These are phyloP conservation scores for Xestia ashworthii DNA, from an alignment of 2,888 invertebrate species.

Conservation along the genomic window DNA sequence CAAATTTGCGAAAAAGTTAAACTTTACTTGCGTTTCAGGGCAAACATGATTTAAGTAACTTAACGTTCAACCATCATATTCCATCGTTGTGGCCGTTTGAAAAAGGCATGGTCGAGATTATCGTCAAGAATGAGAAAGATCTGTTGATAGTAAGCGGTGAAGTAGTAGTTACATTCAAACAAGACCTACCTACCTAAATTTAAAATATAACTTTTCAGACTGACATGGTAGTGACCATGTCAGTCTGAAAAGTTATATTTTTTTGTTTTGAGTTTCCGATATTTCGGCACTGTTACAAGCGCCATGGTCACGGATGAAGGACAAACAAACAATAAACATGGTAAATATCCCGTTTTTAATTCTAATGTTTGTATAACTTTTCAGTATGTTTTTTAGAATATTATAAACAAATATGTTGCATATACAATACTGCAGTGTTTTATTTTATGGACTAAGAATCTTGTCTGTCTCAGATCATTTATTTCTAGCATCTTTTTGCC, in stretches of 20 bases:
- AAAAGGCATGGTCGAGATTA: conserved; percentile 18
- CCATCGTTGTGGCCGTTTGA: conserved; percentile 33
- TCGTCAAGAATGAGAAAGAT: not conserved
- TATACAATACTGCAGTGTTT: not conserved
- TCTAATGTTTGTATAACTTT: too few species aligned
- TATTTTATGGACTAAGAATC: not conserved
- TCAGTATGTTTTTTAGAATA: not conserved
- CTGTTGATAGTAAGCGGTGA: not conserved
- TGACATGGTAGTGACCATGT: too few species aligned
- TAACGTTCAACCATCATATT: not conserved
- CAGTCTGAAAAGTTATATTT: too few species aligned
- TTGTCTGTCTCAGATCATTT: too few species aligned
- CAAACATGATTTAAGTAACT: not conserved
- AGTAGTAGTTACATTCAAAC: conserved; percentile 4
- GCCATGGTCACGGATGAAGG: too few species aligned
- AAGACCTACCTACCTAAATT: conserved; percentile 2
- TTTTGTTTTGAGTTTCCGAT: too few species aligned
- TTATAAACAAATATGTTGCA: not conserved
- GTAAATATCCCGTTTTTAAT: too few species aligned
- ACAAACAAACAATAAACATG: too few species aligned
- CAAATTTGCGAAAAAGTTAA: not conserved
- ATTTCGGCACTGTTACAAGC: too few species aligned
- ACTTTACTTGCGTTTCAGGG: conserved; percentile 19
- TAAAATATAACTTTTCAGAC: not conserved
- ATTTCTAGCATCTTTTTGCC: too few species aligned